Evolutionary conservation across 2,113 vertebrate genomes (phyloP), one percentile per base, ranked within the genome.

Genomic region (Typhlomys cinereus): DNA sequence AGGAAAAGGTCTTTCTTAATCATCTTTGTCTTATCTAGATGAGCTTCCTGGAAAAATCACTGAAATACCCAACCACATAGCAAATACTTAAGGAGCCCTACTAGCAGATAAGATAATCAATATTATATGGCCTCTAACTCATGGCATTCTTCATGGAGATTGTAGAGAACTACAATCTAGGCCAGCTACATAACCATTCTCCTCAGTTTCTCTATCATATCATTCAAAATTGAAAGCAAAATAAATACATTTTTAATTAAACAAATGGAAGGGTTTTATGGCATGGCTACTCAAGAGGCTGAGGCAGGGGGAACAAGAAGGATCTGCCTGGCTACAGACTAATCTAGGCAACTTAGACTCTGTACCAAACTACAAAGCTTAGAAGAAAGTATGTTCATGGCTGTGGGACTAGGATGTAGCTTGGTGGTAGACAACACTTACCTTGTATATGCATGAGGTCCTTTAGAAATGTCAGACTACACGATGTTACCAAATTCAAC

Each of bases 401-500:
- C 15, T 52, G 9, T 52, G 52, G 15, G 52, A 52, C 18, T 7
- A 79, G 9, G 29, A 64, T n/a, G 48, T 48, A 31, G 18, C 10
- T 61, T 1, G 46, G 20, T 34, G 39, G 46, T 14, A 14, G 27
- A 46, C n/a, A n/a, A 18, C 18, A 44, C 29, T 46, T 81, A 18
- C 17, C 29, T 80, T 25, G 39, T 3, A 12, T 3, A 62, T 46
- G 36, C n/a, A n/a, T 62, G 44, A 62, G 9, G 23, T 88, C 0
- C 31, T 62, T n/a, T 23, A 31, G 34, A 27, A 70, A 27, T 91
- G 78, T 44, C 71, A 88, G 1, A 48, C 7, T 50, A 48, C 95
- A 46, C 2, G 23, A 36, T 91, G 95, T 91, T 91, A 90, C 81
- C 52, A 92, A 85, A 93, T 34, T 48, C 15, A 50, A 64, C 75